Percentiles rank a stretch among this genome's conserved stretches.
Evolutionary conservation across 2,797 vertebrate species (phyloP).

Genomic region (Pipistrellus pipistrellus): DNA sequence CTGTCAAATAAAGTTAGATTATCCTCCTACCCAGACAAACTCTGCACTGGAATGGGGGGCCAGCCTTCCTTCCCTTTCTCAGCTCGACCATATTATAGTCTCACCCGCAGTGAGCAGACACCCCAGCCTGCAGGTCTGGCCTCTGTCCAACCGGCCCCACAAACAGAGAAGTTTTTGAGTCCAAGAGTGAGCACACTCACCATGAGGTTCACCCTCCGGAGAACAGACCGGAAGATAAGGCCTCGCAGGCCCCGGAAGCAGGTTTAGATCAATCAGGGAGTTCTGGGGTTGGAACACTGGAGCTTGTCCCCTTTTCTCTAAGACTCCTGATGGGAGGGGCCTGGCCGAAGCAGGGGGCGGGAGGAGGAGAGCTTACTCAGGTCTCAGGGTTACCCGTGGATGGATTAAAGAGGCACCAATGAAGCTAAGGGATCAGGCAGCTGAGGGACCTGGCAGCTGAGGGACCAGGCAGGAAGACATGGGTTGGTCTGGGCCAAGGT

Average conservation of each 20-base stretch:
- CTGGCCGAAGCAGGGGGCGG: too few relatives aligned
- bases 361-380: not conserved
- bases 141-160: not conserved
- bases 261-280: not conserved
- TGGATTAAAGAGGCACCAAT: not conserved
- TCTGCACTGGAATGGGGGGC: not conserved
- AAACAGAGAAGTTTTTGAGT: not conserved
- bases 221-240: not conserved
- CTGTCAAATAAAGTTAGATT: not conserved
- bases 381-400: not conserved
- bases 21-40: not conserved
- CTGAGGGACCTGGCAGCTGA: not conserved
- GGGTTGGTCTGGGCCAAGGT: not conserved
- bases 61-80: not conserved
- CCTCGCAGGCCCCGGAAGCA: accelerated
- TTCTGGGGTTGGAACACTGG: accelerated
- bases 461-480: not conserved
- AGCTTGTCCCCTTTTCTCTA: not conserved
- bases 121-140: not conserved
- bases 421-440: not conserved
- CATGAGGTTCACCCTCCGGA: accelerated
- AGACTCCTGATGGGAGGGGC: too few relatives aligned
- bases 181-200: accelerated
- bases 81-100: too few relatives aligned
- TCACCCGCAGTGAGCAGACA: accelerated